Conservation (phyloP, 1,140 invertebrate species). For the Hydropsyche tenuis region DNA sequence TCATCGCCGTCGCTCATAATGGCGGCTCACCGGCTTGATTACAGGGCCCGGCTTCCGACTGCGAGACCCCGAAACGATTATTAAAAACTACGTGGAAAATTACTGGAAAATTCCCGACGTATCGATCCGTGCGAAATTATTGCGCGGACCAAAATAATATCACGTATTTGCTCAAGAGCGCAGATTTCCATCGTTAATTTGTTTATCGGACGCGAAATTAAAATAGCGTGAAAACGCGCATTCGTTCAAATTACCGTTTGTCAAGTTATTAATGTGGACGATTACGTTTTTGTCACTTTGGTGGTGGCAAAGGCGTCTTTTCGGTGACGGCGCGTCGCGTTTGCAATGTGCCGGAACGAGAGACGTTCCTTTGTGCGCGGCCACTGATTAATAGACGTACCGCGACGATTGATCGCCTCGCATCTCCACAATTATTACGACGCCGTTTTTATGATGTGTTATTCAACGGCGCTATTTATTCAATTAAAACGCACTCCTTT, state of each 20-base stretch:
- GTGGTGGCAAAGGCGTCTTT: not conserved
- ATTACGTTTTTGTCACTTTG: conserved; percentile 19
- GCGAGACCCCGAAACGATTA: conserved; percentile 15
- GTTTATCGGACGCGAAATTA: no score
- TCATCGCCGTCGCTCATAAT: not conserved
- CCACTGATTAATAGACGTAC: conserved; percentile 18
- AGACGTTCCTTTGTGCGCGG: conserved; percentile 2
- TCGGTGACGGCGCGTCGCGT: conserved; percentile 35
- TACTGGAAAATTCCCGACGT: not conserved
- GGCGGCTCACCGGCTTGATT: conserved; percentile 6
- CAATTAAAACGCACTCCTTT: no score
- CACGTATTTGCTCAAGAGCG: no score
- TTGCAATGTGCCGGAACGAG: conserved; percentile 33
- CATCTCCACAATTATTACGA: conserved; percentile 14
- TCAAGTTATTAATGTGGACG: conserved; percentile 2
- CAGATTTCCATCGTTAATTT: no score
- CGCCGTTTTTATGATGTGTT: no score
- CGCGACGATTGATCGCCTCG: conserved; percentile 22
- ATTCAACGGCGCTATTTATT: no score
- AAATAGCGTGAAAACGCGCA: no score
- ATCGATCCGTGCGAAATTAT: not conserved
- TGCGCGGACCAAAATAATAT: no score
- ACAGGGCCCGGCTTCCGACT: conserved; percentile 23
- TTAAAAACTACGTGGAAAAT: conserved; percentile 9
- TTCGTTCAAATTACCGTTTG: no score